Base-by-base conservation (phyloP, 2,888 invertebrate genomes). In the Phalangium opilio region DNA sequence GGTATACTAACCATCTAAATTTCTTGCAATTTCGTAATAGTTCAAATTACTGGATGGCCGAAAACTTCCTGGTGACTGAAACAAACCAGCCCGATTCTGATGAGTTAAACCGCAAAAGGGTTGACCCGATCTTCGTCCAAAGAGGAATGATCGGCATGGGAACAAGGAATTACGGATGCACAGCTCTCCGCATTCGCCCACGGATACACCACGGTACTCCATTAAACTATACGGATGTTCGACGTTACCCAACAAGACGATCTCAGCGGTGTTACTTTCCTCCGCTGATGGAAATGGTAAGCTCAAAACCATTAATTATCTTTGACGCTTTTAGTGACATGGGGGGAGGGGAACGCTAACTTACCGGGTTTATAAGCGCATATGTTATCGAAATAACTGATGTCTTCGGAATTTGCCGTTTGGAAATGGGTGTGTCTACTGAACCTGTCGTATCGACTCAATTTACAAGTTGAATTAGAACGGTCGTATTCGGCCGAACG, bases 401-500 rank as follows among this genome's bases (percentile, higher is more conserved):
- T 56, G 8, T 42, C 47, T 51, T 58, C 46, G 17, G 58, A 53
- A 53, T 59, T 58, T 12, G 48, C 41, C 33, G 49, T 47, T 18
- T 58, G 55, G 50, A 66, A 59, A 48, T 62, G 59, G n/a, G 59
- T 58, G 17, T 64, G 65, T 50, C 62, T 61, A 41, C 58, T 61
- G 43, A 65, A 58, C 18, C 65, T 57, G 50, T 65, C 64, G 44
- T 64, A 63, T n/a, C 61, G 59, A 46, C 61, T 62, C 19, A 65
- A 54, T 38, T 61, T 61, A 50, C 64, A 63, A 49, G 58, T 61
- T 8, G 44, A 41, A 20, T 55, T 58, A 41, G 60, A 61, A 49
- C 63, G 61, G 50, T 66, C 62, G 58, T 62, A 66, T 57, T 65
- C 64, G 45, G 60, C 62, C 5, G 65, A 66, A 12, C 63, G 60